phyloP scores from a whole-genome alignment of 2,113 vertebrate genomes.

The Herpetotheres cachinnans region DNA sequence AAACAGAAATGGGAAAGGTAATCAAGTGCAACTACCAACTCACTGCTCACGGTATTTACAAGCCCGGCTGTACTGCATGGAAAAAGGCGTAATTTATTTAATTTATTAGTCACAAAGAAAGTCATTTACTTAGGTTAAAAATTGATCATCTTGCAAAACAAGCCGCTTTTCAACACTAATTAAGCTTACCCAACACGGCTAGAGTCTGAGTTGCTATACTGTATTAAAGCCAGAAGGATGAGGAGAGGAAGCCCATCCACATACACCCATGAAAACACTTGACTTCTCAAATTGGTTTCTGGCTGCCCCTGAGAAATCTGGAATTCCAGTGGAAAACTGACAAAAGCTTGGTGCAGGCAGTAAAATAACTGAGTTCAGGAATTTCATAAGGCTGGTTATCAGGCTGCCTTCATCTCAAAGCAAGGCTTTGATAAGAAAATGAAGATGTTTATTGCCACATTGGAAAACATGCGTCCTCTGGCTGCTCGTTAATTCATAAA shows the following conservation, averaged over 20 bases:
- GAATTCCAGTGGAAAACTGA: not conserved
- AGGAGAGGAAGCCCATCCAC: not conserved
- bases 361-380: not conserved
- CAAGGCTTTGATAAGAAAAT: not conserved
- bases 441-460: not conserved
- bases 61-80: not conserved
- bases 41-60: conserved; percentile 54
- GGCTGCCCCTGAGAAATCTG: not conserved
- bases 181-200: conserved; percentile 18
- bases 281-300: not conserved
- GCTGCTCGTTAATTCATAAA: not conserved
- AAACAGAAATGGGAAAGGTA: conserved; percentile 69
- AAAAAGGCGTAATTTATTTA: conserved; percentile 57
- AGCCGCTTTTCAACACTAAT: conserved; percentile 53
- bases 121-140: conserved; percentile 62
- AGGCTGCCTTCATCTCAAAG: not conserved
- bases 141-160: conserved; percentile 66
- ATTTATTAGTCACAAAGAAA: conserved; percentile 71
- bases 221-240: not conserved
- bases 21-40: conserved; percentile 66
- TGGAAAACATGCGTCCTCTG: not conserved
- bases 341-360: not conserved
- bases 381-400: not conserved
- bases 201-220: not conserved
- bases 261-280: not conserved